A percentile compares a stretch with the other conserved stretches of the same genome.
phyloP scores from a whole-genome alignment of 2,888 invertebrate genomes.

The Coleophora deauratella region DNA sequence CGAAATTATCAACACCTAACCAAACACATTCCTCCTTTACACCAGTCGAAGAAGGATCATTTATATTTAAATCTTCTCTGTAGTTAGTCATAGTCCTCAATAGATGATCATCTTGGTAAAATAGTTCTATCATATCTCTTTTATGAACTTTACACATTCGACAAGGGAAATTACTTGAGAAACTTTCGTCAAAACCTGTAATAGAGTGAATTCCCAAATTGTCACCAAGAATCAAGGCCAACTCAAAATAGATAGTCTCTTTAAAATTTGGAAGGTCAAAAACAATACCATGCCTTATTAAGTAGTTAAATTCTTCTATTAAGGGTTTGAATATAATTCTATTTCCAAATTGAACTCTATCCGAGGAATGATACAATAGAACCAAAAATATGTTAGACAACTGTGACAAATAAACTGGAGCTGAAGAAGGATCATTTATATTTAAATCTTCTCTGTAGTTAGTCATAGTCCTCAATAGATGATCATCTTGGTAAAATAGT shows the following conservation, averaged over 20 bases:
- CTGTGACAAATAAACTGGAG: background rate
- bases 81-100: slow-evolving; percentile 5
- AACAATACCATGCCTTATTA: background rate
- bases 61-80: slow-evolving; percentile 4
- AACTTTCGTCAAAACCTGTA: slow-evolving; percentile 14
- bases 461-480: slow-evolving; percentile 1
- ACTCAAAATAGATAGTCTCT: slow-evolving; percentile 10
- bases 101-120: slow-evolving; percentile 1
- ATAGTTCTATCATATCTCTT: background rate
- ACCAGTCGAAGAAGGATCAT: no score
- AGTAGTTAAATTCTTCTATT: slow-evolving; percentile 4
- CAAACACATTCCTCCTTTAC: no score
- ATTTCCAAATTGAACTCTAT: slow-evolving; percentile 10
- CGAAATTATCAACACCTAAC: no score
- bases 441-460: slow-evolving; percentile 6
- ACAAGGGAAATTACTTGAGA: slow-evolving; percentile 10
- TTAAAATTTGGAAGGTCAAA: slow-evolving; percentile 5
- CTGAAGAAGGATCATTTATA: no score
- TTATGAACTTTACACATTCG: slow-evolving; percentile 3
- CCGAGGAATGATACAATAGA: slow-evolving; percentile 6
- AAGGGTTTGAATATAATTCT: slow-evolving; percentile 5
- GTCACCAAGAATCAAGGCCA: slow-evolving; percentile 13
- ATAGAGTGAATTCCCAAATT: slow-evolving; percentile 15
- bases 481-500: slow-evolving; percentile 1
- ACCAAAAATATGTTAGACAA: slow-evolving; percentile 7